Evolutionary conservation across 2,113 vertebrate species (phyloP), one percentile per base, ranked within the genome.

Genomic region (Marcusenius ussheri): DNA sequence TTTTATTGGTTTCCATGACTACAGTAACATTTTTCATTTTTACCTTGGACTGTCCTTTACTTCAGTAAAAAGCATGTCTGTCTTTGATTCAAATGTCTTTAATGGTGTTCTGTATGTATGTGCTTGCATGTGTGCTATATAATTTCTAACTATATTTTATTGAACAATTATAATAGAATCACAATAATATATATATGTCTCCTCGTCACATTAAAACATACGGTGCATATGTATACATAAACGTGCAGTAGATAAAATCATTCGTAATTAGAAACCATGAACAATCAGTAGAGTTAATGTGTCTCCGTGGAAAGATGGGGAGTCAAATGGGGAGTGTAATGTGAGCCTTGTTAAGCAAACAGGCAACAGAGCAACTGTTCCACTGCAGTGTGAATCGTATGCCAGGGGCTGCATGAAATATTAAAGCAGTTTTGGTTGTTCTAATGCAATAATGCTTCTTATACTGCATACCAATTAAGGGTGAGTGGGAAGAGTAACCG

Each of bases 1-100:
- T 91, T 91, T 56, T 88, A 90, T 86, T 56, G 62, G 89, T 91
- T 91, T 89, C 89, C 89, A 91, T 91, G 89, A 90, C 74, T 89
- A 92, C 90, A 47, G 70, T 90, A 85, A 89, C 45, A 88, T 88
- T 87, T 85, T 92, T 85, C 89, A 80, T 88, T 88, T 85, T 92
- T 91, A 89, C 86, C 90, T 66, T 83, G 62, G 77, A 31, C 56
- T 89, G 51, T 51, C 70, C 77, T 49, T 58, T 42, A 80, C 42
- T 47, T 83, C n/a, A 53, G 53, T 45, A 70, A 47, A 56, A 31
- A 58, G 3, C 35, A 83, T 39, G n/a, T 27, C 17, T 19, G 27
- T 4, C 39, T 46, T 56, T 88, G 27, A 62, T 24, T 45, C 24
- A 88, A 15, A n/a, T 45, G 35, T 45, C 87, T n/a, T 24, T 45